A percentile compares a stretch with the other conserved stretches of the same genome.
phyloP scores from a whole-genome alignment of 2,797 vertebrate species.

The Xiphorhynchus erythropygius region DNA sequence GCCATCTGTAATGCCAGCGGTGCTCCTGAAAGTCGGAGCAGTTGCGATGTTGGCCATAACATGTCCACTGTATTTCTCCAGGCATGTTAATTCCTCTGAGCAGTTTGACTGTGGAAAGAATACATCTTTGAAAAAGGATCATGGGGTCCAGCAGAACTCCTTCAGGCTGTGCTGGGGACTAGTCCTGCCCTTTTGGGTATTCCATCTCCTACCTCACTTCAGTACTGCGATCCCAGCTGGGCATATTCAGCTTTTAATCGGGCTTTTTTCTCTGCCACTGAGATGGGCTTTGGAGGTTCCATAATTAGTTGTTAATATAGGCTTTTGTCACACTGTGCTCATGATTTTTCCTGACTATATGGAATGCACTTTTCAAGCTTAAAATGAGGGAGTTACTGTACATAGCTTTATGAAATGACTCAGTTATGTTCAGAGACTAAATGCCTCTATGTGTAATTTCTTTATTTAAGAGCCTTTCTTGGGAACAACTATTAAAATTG shows the following conservation, averaged over 20 bases:
- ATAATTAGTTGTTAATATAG: not conserved
- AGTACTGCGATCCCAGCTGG: not conserved
- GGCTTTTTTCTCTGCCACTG: not conserved
- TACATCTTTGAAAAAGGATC: not conserved
- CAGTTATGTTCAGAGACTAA: not conserved
- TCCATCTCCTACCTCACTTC: not conserved
- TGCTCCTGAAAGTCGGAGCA: not conserved
- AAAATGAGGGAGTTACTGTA: not conserved
- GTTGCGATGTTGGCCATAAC: not conserved
- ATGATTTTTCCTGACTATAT: not conserved
- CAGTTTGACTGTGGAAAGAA: not conserved
- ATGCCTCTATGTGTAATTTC: not conserved
- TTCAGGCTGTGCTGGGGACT: not conserved
- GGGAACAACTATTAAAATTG: not conserved
- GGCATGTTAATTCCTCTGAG: not conserved
- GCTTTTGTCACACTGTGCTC: not conserved
- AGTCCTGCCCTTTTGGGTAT: not conserved
- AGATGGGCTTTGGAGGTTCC: not conserved
- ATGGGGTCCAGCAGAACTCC: not conserved
- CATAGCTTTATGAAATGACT: not conserved
- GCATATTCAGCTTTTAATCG: not conserved
- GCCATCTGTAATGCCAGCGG: not conserved
- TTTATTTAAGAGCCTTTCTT: not conserved
- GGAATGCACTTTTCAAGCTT: not conserved
- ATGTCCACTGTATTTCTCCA: rapidly evolving